Base-by-base conservation (phyloP, 23 tunicate genomes). In the Halocynthia roretzi region DNA sequence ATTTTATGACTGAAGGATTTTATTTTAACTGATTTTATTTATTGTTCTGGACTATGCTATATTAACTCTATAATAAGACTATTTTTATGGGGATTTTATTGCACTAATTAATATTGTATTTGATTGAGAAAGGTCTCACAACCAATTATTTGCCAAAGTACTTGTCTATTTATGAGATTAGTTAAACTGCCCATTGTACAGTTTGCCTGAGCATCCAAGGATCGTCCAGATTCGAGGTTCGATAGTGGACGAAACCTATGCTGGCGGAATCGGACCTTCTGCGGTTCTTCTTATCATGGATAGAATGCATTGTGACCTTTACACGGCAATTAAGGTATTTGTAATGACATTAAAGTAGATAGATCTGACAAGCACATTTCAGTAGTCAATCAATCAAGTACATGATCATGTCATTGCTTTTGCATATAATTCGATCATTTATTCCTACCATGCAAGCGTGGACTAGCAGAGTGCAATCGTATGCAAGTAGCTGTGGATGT, bases 231-330 rank as follows among this genome's bases (percentile, higher is more conserved):
- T 88, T 8, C 71, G 61, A 64, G 95, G 95, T 9, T 88, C 95
- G 1, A 72, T 88, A 18, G 77, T 88, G 15, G 95, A 88, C 71
- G 82, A 88, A 18, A 54, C 77, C 31, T 88, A 88, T 62, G 94
- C 80, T 7, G 87, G 80, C 60, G 84, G 81, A 15, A 70, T 55
- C 10, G 84, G 74, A 19, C 88, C 77, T 22, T 76, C 87, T 49
- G 88, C 87, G 21, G 95, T 88, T 9, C 63, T 88, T 53, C 54
- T 88, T n/a, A 66, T 88, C 58, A 88, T 88, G 95, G 95, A 88
- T 15, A 76, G 87, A 68, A 72, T 88, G 83, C 72, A 69, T 11
- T 71, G 88, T 7, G 95, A 88, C 66, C 68, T 88, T 7, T 70
- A 88, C 64, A 70, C 80, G 7, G 84, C 95, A 10, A 53, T 88